Evolutionary conservation across 1,140 invertebrate species (phyloP), one percentile per base, ranked within the genome.

Genomic region (Drosophila repleta): DNA sequence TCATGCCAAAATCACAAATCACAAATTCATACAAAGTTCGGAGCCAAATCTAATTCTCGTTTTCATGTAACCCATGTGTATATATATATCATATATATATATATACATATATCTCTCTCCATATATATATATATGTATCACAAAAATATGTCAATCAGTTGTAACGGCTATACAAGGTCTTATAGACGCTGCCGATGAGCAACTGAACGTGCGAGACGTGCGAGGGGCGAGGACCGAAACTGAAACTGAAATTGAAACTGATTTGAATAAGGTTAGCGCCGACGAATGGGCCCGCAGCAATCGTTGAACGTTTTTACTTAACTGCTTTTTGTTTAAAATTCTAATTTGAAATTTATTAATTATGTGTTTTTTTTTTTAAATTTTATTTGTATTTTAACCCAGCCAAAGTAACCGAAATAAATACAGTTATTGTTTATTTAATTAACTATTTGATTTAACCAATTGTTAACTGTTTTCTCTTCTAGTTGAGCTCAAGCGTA

Each of bases 121-220:
- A 45, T 45, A 51, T 13, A 20, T 26, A 17, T n/a, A 35, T 39
- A 15, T 4, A 20, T 4, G 15, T 4, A n/a, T 56, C 13, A 18
- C 26, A 39, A 32, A 64, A n/a, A n/a, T n/a, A 55, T 32, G 4
- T 53, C 37, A 57, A 29, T 20, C 78, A 92, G 91, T 92, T 82
- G 89, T 92, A 76, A 92, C 90, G 76, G 91, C 91, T 35, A 92
- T 92, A 75, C 91, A 92, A 88, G 91, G 91, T 84, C 81, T 92
- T 75, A 92, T 92, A 81, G 91, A 92, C 83, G 91, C 91, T 85
- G 91, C 91, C 62, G 91, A 92, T 74, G 91, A 92, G 74, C 90
- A 92, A 83, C 85, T 92, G 63, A 92, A 91, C 74, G 73, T 83
- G 79, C 90, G 81, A 87, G 90, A 90, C 70, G 76, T 90, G 69